These are phyloP conservation scores for Tangachromis dhanisi DNA, from an alignment of 2,113 vertebrate species.

Conservation along the genomic window DNA sequence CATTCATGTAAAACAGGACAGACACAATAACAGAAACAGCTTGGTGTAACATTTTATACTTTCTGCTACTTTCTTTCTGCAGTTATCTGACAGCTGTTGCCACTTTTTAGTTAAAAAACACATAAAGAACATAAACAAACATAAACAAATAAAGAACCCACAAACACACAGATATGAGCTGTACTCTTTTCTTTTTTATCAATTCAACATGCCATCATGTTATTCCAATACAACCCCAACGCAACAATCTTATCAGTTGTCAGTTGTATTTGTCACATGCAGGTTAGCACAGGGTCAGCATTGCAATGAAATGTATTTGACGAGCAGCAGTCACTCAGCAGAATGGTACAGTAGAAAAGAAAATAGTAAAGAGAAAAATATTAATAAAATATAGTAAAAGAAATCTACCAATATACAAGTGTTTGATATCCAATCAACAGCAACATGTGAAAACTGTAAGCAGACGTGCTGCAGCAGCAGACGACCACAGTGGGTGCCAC, in stretches of 20 bases:
- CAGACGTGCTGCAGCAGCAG: not conserved
- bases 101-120: not conserved
- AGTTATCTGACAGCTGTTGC: not conserved
- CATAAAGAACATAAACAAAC: not conserved
- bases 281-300: not conserved
- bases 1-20: not conserved
- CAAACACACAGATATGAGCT: not conserved
- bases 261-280: not conserved
- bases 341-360: not conserved
- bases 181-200: not conserved
- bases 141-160: not conserved
- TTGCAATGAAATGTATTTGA: not conserved
- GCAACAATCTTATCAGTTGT: fast-evolving
- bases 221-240: not conserved
- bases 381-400: not conserved
- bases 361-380: not conserved
- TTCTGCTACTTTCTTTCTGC: not conserved
- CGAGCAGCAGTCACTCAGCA: not conserved
- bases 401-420: not conserved
- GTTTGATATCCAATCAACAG: not conserved
- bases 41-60: not conserved
- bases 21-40: not conserved
- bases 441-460: not conserved
- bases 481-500: not conserved
- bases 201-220: not conserved